Base-by-base conservation (phyloP, 2,113 vertebrate genomes). In the Collichthys lucidus region DNA sequence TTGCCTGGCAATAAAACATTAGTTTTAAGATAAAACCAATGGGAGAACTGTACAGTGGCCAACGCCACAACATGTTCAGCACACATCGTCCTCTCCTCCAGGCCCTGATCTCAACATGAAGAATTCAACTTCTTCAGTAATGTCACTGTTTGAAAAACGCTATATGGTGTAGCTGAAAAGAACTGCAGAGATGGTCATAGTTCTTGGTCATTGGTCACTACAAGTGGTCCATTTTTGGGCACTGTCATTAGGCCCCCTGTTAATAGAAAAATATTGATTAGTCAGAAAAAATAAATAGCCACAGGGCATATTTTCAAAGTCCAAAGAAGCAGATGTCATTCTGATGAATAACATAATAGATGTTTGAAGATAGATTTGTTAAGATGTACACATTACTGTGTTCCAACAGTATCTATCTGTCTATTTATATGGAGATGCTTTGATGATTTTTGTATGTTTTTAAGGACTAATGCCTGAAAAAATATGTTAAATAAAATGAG, bases 51-150 rank as follows among this genome's bases (percentile, higher is more conserved):
- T 40, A 40, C 35, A 40, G 35, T 1, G 8, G 35, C 8, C 7
- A 40, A 40, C 7, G 35, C 7, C 35, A 40, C 35, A 9, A 63
- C 55, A 61, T 73, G 49, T 66, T 69, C 50, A 79, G 84, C 70
- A 82, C 52, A 76, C 50, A 22, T 19, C 50, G 63, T 77, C 50
- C 68, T 82, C 56, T 11, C 65, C 46, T 78, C 14, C 22, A 26
- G 57, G 50, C 59, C n/a, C 29, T 47, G 50, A 31, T 65, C 40
- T 35, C 50, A 15, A 50, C 56, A n/a, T 47, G n/a, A 42, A 53
- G 20, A 77, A 61, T 64, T 56, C n/a, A 67, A 61, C 16, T 53
- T 46, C 15, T 60, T 22, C 46, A 31, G 31, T 15, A 20, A 55
- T 67, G 29, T 35, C 16, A 35, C 35, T 8, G 35, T 35, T 35